Percentiles rank a stretch among this genome's conserved stretches.
These are phyloP conservation scores for Zaprionus ornatus DNA, from an alignment of 1,140 invertebrate species.

Conservation along the genomic window DNA sequence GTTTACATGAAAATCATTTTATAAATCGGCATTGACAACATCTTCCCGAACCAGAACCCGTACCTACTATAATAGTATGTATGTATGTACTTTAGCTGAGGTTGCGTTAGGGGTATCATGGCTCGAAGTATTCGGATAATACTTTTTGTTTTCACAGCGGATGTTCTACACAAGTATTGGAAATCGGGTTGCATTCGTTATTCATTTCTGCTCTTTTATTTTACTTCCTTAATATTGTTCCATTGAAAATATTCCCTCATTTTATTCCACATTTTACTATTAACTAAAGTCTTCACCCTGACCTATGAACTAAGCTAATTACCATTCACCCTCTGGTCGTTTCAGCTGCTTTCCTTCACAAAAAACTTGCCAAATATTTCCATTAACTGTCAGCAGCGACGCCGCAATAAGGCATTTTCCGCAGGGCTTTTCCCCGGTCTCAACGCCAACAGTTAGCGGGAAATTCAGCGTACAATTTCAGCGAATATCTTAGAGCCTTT, in stretches of 20 bases:
- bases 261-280: neutral
- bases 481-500: slow-evolving; percentile 28
- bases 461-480: slow-evolving; percentile 56
- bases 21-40: slow-evolving; percentile 35
- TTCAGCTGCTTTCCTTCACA: neutral
- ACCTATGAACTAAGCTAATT: slow-evolving; percentile 45
- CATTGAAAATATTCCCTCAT: neutral
- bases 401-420: slow-evolving; percentile 26
- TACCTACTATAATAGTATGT: too few species aligned
- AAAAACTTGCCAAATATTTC: slow-evolving; percentile 49
- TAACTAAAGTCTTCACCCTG: neutral
- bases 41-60: neutral
- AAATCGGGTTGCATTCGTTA: too few species aligned
- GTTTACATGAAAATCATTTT: slow-evolving; percentile 76
- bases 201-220: slow-evolving; percentile 9
- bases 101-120: slow-evolving; percentile 30
- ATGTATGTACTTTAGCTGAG: neutral
- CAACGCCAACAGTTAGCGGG: neutral
- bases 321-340: slow-evolving; percentile 3
- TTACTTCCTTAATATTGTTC: slow-evolving; percentile 11
- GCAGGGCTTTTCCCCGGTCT: slow-evolving; percentile 14
- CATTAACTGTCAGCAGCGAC: slow-evolving; percentile 57
- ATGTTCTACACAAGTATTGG: neutral
- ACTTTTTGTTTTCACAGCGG: slow-evolving; percentile 56
- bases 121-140: slow-evolving; percentile 20